Base-by-base conservation (phyloP, 64 coral and sea anemone genomes). In the Cladopsammia gracilis region DNA sequence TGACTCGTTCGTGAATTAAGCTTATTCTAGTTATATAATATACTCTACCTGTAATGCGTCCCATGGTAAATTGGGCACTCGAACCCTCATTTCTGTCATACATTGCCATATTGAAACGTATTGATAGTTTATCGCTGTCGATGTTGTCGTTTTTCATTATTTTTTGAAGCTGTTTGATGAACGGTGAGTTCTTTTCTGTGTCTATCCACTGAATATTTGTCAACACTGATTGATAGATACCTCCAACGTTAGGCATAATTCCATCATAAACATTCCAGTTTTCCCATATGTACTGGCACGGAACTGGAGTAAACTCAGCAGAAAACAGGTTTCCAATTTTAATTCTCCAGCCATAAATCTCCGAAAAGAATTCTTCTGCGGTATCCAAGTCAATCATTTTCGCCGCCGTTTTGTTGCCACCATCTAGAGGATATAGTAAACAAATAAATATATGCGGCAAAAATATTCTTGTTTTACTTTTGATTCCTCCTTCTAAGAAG, bases 311-410 rank as follows among this genome's bases (percentile, higher is more conserved):
- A 11, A 58, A 93, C 52, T 88, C 74, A 13, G 83, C 91, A 47
- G 91, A 93, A 60, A 93, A 93, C 8, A 79, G 54, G 13, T 93
- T 58, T 48, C 85, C 85, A 9, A 93, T 49, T 70, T 71, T 84
- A 70, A 93, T 79, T 61, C 75, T 93, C 91, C 91, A 93, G 65
- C 91, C 91, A 84, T 84, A 93, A 15, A 93, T 93, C 13, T 88
- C 59, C 13, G 91, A 87, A 11, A 88, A 67, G 3, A 71, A 2
- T 57, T 93, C 84, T 3, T 84, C 91, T 24, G 88, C n/a, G 0
- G 83, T 58, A 23, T 93, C 91, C 65, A 93, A 71, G 72, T 93
- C 91, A 7, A 93, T 84, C 20, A 87, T 15, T 48, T 93, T 93
- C 0, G 73, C 84, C 2, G 1, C 18, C 4, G 91, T 93, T 25